These are phyloP conservation scores for Oligia latruncula DNA, from an alignment of 2,888 invertebrate genomes.

Conservation along the genomic window DNA sequence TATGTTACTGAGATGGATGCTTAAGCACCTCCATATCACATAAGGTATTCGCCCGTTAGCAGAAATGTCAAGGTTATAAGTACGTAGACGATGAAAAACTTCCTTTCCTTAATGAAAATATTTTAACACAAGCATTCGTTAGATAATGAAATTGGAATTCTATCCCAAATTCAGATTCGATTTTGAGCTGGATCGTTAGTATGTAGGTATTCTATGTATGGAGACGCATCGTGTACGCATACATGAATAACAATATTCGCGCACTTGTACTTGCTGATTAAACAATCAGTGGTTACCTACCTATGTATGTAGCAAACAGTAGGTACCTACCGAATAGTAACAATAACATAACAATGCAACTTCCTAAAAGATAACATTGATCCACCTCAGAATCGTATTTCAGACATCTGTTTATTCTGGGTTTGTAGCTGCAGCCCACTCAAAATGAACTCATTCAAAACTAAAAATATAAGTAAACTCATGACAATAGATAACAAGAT, in stretches of 20 bases:
- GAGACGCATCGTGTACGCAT: conserved; percentile 32
- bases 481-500: conserved; percentile 31
- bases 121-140: conserved; percentile 33
- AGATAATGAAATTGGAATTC: conserved; percentile 24
- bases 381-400: neutral
- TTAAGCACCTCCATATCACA: conserved; percentile 46
- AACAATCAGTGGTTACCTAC: conserved; percentile 16
- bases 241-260: conserved; percentile 49
- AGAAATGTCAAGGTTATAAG: conserved; percentile 49
- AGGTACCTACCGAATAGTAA: neutral
- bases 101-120: conserved; percentile 50
- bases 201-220: conserved; percentile 27
- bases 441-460: conserved; percentile 4
- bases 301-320: neutral
- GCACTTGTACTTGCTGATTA: conserved; percentile 47
- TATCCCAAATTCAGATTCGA: conserved; percentile 27
- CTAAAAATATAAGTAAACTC: conserved; percentile 18
- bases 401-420: neutral
- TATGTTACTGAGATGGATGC: conserved; percentile 35
- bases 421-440: neutral
- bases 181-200: conserved; percentile 28
- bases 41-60: conserved; percentile 41
- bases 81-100: conserved; percentile 30
- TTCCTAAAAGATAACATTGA: neutral
- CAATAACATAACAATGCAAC: neutral